Conservation (phyloP, 2,797 vertebrate species). For the Platalea minor region DNA sequence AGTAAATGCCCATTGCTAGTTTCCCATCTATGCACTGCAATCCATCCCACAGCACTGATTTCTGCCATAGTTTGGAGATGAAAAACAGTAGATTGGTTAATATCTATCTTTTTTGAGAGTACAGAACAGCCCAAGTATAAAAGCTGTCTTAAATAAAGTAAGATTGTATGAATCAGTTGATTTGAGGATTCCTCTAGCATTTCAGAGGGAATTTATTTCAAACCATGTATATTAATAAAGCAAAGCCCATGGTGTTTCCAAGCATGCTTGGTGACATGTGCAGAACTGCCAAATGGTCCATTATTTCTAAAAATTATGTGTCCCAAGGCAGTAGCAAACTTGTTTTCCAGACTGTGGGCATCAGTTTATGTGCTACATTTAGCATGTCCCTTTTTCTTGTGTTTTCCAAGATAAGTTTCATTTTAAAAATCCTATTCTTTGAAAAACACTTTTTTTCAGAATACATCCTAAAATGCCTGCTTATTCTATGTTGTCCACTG, state of each 20-base stretch:
- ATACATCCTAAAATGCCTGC: background rate
- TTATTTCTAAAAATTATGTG: slow-evolving; percentile 77
- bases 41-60: background rate
- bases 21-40: background rate
- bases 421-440: background rate
- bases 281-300: slow-evolving; percentile 74
- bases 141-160: background rate
- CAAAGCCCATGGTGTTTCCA: slow-evolving; percentile 59
- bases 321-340: slow-evolving; percentile 71
- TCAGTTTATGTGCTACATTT: slow-evolving; percentile 38
- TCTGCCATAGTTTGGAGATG: background rate
- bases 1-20: background rate
- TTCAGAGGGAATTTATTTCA: slow-evolving; percentile 43
- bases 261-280: slow-evolving; percentile 66
- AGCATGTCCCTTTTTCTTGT: slow-evolving; percentile 17
- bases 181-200: slow-evolving; percentile 47
- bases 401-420: slow-evolving; percentile 12
- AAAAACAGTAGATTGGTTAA: slow-evolving; percentile 30
- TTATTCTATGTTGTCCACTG: background rate
- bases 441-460: background rate
- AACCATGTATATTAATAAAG: slow-evolving; percentile 71
- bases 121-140: background rate
- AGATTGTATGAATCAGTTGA: slow-evolving; percentile 27
- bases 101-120: background rate
- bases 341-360: slow-evolving; percentile 67